Base-by-base conservation (phyloP, 1,140 invertebrate species). In the Oedothorax gibbosus region DNA sequence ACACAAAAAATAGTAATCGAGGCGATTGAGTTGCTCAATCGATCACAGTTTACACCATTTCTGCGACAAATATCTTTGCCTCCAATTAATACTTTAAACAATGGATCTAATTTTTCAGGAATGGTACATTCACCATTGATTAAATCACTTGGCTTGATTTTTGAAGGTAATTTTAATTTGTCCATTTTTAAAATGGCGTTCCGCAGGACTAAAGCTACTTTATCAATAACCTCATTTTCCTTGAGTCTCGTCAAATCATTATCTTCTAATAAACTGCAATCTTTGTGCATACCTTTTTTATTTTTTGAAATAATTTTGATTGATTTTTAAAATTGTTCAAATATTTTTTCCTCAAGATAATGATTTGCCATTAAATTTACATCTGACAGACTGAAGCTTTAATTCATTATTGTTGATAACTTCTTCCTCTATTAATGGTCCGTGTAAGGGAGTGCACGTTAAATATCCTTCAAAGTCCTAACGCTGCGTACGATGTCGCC, bases 361-460 rank as follows among this genome's bases (percentile, higher is more conserved):
- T 62, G 57, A 62, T 62, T 62, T 62, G 57, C 6, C 57, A 62
- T 62, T 62, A 62, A 62, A 62, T 62, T 62, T 62, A 62, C 18
- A 62, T 62, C 57, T 62, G 57, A 12, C 18, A 62, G 57, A 18
- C 18, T 62, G 57, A 62, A 62, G 57, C 18, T 15, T 62, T 62
- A 2, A 62, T 6, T 62, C 57, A 18, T 2, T 62, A 62, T 62
- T 62, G 1, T 62, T 3, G 18, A 12, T 62, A 62, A 15, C 1
- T 62, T 18, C n/a, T 62, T 62, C 57, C 57, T 62, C 2, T 2
- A 62, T 62, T 2, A n/a, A n/a, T n/a, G n/a, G n/a, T n/a, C n/a
- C n/a, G n/a, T n/a, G n/a, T n/a, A n/a, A n/a, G n/a, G n/a, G n/a
- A n/a, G n/a, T n/a, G n/a, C n/a, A n/a, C n/a, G n/a, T n/a, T n/a